phyloP scores from a whole-genome alignment of 2,797 vertebrate genomes.

The Synaphobranchus kaupii region DNA sequence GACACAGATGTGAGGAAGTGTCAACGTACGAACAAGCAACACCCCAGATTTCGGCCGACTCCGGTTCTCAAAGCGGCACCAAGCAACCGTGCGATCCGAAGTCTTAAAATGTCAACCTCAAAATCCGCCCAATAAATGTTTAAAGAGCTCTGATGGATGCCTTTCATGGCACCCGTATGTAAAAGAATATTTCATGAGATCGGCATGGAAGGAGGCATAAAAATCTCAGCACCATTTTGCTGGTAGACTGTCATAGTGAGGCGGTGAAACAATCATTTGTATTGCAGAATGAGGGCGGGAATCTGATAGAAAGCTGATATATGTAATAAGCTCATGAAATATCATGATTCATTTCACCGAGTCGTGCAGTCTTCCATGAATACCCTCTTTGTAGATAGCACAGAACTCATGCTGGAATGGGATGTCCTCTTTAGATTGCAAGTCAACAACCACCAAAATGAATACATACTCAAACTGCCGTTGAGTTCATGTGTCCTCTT shows the following conservation, averaged over 20 bases:
- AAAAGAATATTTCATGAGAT: background rate
- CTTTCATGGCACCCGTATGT: background rate
- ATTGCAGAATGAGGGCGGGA: background rate
- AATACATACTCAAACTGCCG: constrained; percentile 64
- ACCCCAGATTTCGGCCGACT: background rate
- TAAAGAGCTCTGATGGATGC: background rate
- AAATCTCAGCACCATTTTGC: background rate
- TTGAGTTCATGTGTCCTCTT: background rate
- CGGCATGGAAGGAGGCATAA: background rate
- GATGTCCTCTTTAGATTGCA: background rate
- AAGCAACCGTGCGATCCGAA: background rate
- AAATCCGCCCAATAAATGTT: background rate
- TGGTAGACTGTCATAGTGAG: background rate
- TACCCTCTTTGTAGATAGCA: background rate
- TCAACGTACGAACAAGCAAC: background rate
- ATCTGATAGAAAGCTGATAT: background rate
- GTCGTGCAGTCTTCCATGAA: background rate
- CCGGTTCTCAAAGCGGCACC: background rate
- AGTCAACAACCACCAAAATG: constrained; percentile 69
- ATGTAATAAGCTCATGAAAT: constrained; percentile 44
- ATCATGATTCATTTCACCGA: background rate
- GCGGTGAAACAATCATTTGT: background rate
- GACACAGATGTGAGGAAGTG: background rate
- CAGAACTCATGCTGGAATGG: constrained; percentile 4
- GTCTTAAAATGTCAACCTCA: background rate